Evolutionary conservation across 2,797 vertebrate species (phyloP).

Genomic region (Anguilla obscura): DNA sequence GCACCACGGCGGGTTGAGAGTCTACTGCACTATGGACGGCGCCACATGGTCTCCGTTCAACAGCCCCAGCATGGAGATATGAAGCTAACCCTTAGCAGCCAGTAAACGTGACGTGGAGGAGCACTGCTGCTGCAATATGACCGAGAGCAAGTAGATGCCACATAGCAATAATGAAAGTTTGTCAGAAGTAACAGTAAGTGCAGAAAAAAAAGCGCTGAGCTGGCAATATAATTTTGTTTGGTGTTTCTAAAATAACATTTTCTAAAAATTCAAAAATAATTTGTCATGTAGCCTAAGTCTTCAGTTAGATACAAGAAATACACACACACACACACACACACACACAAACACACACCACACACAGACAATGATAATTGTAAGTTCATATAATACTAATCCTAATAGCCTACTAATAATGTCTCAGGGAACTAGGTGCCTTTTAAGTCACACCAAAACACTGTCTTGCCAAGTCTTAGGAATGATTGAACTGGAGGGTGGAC

Average conservation of each 20-base stretch:
- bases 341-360: background rate
- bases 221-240: background rate
- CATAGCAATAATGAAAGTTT: background rate
- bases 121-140: background rate
- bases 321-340: background rate
- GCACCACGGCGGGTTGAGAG: background rate
- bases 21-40: background rate
- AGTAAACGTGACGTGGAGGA: background rate
- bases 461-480: slow-evolving; percentile 15
- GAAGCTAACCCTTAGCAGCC: background rate
- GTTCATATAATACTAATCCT: background rate
- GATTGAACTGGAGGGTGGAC: slow-evolving; percentile 22
- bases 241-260: background rate
- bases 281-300: background rate
- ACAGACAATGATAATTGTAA: background rate
- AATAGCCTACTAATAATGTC: background rate
- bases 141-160: background rate
- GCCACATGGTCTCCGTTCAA: background rate
- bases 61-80: background rate
- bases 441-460: background rate
- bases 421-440: background rate
- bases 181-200: background rate
- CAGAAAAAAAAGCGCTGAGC: background rate
- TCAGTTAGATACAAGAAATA: background rate
- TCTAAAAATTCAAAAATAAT: background rate